Evolutionary conservation across 2,113 vertebrate genomes (phyloP).

Genomic region (Eulacestoma nigropectus): DNA sequence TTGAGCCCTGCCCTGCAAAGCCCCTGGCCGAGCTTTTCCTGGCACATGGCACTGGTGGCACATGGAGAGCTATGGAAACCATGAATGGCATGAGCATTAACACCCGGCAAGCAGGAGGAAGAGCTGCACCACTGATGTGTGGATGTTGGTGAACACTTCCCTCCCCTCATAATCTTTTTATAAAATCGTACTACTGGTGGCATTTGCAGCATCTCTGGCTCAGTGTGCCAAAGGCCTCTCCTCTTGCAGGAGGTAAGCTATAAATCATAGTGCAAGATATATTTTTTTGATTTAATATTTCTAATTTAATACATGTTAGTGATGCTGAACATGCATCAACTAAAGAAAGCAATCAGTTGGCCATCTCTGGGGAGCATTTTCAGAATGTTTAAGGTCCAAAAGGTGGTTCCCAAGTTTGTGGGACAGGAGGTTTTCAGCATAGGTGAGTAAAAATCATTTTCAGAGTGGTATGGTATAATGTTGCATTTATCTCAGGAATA

Average conservation of each 20-base stretch:
- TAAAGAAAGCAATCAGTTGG: not conserved
- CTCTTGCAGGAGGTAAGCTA: not conserved
- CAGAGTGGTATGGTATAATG: not conserved
- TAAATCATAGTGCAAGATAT: not conserved
- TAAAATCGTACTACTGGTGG: not conserved
- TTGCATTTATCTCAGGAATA: not conserved
- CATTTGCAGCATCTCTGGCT: not conserved
- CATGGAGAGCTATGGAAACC: not conserved
- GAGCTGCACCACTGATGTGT: not conserved
- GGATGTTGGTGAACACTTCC: not conserved
- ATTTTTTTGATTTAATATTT: not conserved
- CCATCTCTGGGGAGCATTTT: not conserved
- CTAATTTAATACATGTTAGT: not conserved
- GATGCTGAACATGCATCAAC: not conserved
- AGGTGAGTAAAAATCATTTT: not conserved
- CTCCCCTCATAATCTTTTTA: not conserved
- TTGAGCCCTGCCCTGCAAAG: not conserved
- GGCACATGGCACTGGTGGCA: not conserved
- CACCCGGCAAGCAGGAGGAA: not conserved
- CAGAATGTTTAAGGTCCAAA: not conserved
- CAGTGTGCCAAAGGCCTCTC: not conserved
- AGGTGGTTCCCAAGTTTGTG: not conserved
- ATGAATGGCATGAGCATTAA: not conserved
- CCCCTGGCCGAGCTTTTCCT: not conserved
- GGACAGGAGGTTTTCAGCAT: not conserved